Evolutionary conservation across 23 tunicate species (phyloP), one percentile per base, ranked within the genome.

Genomic region (Styela plicata): DNA sequence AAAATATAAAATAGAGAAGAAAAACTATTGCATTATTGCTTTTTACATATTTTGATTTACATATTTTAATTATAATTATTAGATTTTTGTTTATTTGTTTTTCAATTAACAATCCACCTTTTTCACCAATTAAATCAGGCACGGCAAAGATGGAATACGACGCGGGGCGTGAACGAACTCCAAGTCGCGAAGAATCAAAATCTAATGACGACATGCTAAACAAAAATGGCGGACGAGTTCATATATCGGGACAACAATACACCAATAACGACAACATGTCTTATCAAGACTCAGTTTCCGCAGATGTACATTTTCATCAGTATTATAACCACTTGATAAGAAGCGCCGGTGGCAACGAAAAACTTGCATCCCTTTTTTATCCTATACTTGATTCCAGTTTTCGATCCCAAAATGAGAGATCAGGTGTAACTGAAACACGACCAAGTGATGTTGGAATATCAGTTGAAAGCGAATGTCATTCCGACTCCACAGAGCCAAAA

Each of bases 201-300:
- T 44, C 13, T 5, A 44, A 13, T 13, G 57, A 21, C 24, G 71
- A 22, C 16, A 24, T 67, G 22, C 1, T 18, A 67, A 67, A 67
- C 71, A 67, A 67, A 67, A 67, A 67, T 67, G 71, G 71, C 71
- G 71, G 31, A 67, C 71, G 0, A 67, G 31, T 24, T 13, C 19
- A 27, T 24, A 22, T 22, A 67, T 22, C 71, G 24, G n/a, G 31
- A 29, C 19, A 18, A 67, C 16, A 67, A 67, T 44, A 5, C 57
- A 44, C 13, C 57, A 13, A 7, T 13, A 13, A 13, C 13, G 57
- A 44, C 57, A 44, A 44, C 57, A 44, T 44, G 10, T 5, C 57
- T 13, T n/a, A n/a, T n/a, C 57, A 44, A 44, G 57, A 44, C 13
- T 44, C 57, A 44, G 57, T 44, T 44, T 13, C 71, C 31, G 22